Evolutionary conservation across 2,888 invertebrate species (phyloP), one percentile per base, ranked within the genome.

Genomic region (Panorpa germanica): DNA sequence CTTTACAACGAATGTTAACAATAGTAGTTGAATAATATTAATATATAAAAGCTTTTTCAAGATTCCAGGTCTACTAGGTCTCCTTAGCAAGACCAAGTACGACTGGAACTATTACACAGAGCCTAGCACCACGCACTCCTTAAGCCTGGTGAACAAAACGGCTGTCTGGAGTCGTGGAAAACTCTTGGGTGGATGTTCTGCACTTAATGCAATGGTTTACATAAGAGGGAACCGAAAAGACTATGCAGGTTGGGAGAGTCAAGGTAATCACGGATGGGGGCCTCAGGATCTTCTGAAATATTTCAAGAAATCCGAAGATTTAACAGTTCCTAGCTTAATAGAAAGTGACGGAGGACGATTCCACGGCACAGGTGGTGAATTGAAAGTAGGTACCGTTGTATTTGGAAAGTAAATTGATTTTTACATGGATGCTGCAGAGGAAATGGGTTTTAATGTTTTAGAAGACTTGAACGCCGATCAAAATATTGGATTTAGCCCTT

Each of bases 161-260:
- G n/a, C n/a, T n/a, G n/a, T n/a, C 43, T 86, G 85, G 86, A 85
- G 85, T 3, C 63, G 93, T 37, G 93, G 93, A 29, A 88, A 85
- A 51, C 86, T 80, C 11, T 63, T 90, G 13, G 88, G 88, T 14
- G 88, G 91, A 9, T 71, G 76, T 32, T 82, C 82, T 43, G 81
- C 83, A 2, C 64, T 88, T 2, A 90, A 90, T 49, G 82, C 82
- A 9, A 88, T 91, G 88, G 68, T 88, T 19, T 91, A 91, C 55
- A 73, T 85, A 8, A 65, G 91, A 29, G 90, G 90, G 30, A 88
- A 85, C 45, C 65, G 69, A 40, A 68, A 70, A 34, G 88, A 90
- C 45, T 91, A 83, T 55, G 82, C 88, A 47, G 61, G 69, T 14
- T 91, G 90, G 90, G 80, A 77, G 18, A 61, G 63, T 1, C 55